A percentile compares a stretch with the other conserved stretches of the same genome.
phyloP scores from a whole-genome alignment of 2,888 invertebrate genomes.

The Noctuana brunneofusca region DNA sequence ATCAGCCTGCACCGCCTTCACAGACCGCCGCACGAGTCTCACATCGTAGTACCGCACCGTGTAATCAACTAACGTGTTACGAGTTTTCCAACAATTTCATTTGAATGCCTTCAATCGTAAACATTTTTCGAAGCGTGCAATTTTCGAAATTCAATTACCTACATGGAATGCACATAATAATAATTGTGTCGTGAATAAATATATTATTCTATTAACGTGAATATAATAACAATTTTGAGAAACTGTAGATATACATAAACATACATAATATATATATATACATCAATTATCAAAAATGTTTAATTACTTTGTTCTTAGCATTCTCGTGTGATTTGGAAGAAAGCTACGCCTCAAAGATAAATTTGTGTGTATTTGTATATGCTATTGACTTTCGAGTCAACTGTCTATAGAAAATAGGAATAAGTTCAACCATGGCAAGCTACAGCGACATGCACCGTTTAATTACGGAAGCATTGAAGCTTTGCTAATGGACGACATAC shows the following conservation, averaged over 20 bases:
- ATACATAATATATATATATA: neutral
- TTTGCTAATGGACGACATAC: slow-evolving; percentile 32
- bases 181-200: neutral
- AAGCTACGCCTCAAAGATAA: too few species aligned
- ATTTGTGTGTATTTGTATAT: too few species aligned
- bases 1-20: slow-evolving; percentile 50
- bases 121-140: slow-evolving; percentile 23
- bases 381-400: too few species aligned
- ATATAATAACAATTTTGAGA: slow-evolving; percentile 3
- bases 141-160: neutral
- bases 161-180: neutral
- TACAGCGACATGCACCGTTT: slow-evolving; percentile 33
- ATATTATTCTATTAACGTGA: neutral
- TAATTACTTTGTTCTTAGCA: too few species aligned
- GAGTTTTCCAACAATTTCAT: slow-evolving; percentile 31
- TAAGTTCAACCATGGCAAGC: slow-evolving; percentile 24
- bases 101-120: slow-evolving; percentile 22
- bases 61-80: slow-evolving; percentile 35
- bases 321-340: too few species aligned
- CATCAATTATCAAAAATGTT: neutral
- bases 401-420: slow-evolving; percentile 5
- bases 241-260: neutral
- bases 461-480: slow-evolving; percentile 32
- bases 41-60: slow-evolving; percentile 25
- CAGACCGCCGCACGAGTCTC: slow-evolving; percentile 34